Percentiles rank a stretch among this genome's conserved stretches.
Conservation (phyloP, 2,888 invertebrate species). For the Coenonympha glycerion region DNA sequence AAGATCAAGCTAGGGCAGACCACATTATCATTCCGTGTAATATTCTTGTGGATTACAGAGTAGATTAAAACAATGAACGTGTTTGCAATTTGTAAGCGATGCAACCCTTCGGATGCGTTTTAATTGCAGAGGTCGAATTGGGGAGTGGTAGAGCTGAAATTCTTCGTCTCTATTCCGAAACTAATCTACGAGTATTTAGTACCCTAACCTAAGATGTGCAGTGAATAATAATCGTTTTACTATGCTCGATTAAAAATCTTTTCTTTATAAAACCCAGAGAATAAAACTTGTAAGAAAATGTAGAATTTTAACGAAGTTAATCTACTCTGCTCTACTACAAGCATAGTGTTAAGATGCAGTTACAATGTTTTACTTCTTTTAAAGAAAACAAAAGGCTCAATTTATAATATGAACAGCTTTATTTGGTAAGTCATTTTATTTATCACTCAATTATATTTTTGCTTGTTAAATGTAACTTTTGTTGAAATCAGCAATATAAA, state of each 20-base stretch:
- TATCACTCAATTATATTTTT: too few species aligned
- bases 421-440: too few species aligned
- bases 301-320: background rate
- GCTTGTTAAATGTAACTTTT: background rate
- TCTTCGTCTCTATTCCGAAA: slow-evolving; percentile 38
- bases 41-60: slow-evolving; percentile 53
- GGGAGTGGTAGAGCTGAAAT: slow-evolving; percentile 43
- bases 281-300: background rate
- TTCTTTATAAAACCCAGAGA: background rate
- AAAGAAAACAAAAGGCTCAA: too few species aligned
- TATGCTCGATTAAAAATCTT: background rate
- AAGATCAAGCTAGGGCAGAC: slow-evolving; percentile 42
- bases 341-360: too few species aligned
- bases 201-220: background rate
- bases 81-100: slow-evolving; percentile 68
- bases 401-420: too few species aligned
- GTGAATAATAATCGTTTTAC: slow-evolving; percentile 1
- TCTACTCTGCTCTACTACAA: too few species aligned
- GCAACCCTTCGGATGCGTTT: slow-evolving; percentile 72
- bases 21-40: slow-evolving; percentile 48
- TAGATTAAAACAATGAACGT: slow-evolving; percentile 73
- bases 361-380: too few species aligned
- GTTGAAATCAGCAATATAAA: background rate
- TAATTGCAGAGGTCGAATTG: slow-evolving; percentile 63
- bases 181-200: too few species aligned